phyloP scores from a whole-genome alignment of 2,113 vertebrate species.

The Gymnobelideus leadbeateri region DNA sequence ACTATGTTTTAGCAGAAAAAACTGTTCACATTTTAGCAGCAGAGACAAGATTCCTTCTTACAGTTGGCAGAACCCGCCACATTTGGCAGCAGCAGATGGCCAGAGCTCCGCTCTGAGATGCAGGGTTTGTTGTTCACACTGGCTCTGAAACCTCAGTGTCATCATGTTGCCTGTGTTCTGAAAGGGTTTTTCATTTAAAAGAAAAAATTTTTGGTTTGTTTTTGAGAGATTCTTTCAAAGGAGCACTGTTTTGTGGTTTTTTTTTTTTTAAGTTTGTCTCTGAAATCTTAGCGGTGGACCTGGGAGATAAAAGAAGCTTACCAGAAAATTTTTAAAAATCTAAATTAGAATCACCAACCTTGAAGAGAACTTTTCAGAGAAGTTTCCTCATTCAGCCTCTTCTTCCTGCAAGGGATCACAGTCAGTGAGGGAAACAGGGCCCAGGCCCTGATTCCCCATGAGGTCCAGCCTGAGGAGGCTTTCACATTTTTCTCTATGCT shows the following conservation, averaged over 20 bases:
- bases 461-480: slow-evolving; percentile 79
- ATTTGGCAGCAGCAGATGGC: slow-evolving; percentile 63
- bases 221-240: slow-evolving; percentile 84
- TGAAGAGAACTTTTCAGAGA: slow-evolving; percentile 83
- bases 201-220: slow-evolving; percentile 80
- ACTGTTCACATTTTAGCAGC: slow-evolving; percentile 76
- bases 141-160: slow-evolving; percentile 82
- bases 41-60: slow-evolving; percentile 62
- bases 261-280: slow-evolving; percentile 86
- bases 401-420: slow-evolving; percentile 81
- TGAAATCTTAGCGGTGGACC: slow-evolving; percentile 89
- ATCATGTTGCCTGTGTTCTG: slow-evolving; percentile 84
- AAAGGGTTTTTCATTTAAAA: slow-evolving; percentile 84
- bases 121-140: slow-evolving; percentile 87
- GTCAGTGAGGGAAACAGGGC: slow-evolving; percentile 76
- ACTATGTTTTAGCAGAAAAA: slow-evolving; percentile 79
- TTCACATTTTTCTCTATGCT: slow-evolving; percentile 82
- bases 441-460: neutral
- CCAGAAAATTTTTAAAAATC: slow-evolving; percentile 63
- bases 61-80: slow-evolving; percentile 69
- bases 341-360: slow-evolving; percentile 87
- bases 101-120: slow-evolving; percentile 85
- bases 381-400: slow-evolving; percentile 86
- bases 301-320: slow-evolving; percentile 83
- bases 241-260: slow-evolving; percentile 79